Percentiles rank a stretch among this genome's conserved stretches.
phyloP scores from a whole-genome alignment of 2,888 invertebrate species.

The Phengaris arion region DNA sequence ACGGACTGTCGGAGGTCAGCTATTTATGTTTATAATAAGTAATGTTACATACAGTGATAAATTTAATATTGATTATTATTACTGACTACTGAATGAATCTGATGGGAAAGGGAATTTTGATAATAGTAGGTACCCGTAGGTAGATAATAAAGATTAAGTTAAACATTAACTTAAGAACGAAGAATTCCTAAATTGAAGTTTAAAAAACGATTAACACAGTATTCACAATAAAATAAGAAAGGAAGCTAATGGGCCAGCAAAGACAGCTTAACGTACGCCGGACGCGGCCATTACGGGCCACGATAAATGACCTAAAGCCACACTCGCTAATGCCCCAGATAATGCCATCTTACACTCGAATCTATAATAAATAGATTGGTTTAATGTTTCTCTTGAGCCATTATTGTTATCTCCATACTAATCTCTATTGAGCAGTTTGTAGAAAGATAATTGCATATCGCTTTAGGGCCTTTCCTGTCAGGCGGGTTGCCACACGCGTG shows the following conservation, averaged over 20 bases:
- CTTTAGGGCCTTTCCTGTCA: not conserved
- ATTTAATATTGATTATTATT: no score
- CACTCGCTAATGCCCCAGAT: slow-evolving; percentile 34
- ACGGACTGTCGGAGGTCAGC: no score
- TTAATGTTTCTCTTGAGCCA: slow-evolving; percentile 16
- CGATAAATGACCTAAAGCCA: slow-evolving; percentile 33
- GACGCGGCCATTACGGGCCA: slow-evolving; percentile 22
- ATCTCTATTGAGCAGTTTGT: slow-evolving; percentile 9
- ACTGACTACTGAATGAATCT: no score
- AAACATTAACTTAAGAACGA: not conserved
- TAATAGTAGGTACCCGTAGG: not conserved
- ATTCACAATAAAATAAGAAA: slow-evolving; percentile 16
- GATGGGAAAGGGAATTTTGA: no score
- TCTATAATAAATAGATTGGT: slow-evolving; percentile 26
- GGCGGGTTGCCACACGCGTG: no score
- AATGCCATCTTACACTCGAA: slow-evolving; percentile 29
- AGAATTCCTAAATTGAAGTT: not conserved
- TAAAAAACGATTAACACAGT: not conserved
- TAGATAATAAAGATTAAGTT: not conserved
- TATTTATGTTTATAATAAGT: no score
- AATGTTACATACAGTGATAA: no score
- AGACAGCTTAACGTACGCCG: slow-evolving; percentile 22
- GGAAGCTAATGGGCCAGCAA: slow-evolving; percentile 22
- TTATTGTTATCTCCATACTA: slow-evolving; percentile 1
- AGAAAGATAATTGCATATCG: not conserved